Conservation (phyloP, 1,140 invertebrate genomes). For the Anastrepha obliqua region DNA sequence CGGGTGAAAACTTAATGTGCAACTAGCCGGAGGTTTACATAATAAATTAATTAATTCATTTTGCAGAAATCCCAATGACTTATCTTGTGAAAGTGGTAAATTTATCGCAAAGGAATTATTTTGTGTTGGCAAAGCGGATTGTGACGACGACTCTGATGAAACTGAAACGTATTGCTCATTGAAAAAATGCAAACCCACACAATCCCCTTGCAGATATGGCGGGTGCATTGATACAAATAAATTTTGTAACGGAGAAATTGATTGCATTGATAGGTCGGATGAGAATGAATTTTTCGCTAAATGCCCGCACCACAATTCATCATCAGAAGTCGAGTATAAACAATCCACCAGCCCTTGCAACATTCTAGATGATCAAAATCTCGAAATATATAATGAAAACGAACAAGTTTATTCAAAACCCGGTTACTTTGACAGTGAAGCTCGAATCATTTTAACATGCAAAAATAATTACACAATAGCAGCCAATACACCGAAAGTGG, state of each 20-base stretch:
- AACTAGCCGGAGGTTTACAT: neutral
- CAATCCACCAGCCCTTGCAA: neutral
- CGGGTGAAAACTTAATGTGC: neutral
- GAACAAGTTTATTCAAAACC: neutral
- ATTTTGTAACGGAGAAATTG: conserved; percentile 77
- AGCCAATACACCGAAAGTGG: neutral
- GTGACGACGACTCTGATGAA: conserved; percentile 79
- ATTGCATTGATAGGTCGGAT: conserved; percentile 84
- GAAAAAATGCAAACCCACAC: conserved; percentile 58
- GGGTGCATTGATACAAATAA: conserved; percentile 77
- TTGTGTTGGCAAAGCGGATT: conserved; percentile 78
- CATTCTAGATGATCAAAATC: neutral
- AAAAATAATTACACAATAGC: neutral
- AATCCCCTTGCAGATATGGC: conserved; percentile 79
- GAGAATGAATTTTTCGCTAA: conserved; percentile 56
- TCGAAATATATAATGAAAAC: neutral
- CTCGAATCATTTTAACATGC: neutral
- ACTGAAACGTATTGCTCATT: conserved; percentile 62
- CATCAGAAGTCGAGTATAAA: conserved; percentile 7
- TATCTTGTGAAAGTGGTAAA: conserved; percentile 66
- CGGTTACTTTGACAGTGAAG: neutral
- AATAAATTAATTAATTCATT: neutral
- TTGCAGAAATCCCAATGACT: neutral
- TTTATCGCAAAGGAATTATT: conserved; percentile 58
- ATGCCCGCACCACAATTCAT: neutral